Evolutionary conservation across 2,797 vertebrate species (phyloP), one percentile per base, ranked within the genome.

Genomic region (Rhinogobio ventralis): DNA sequence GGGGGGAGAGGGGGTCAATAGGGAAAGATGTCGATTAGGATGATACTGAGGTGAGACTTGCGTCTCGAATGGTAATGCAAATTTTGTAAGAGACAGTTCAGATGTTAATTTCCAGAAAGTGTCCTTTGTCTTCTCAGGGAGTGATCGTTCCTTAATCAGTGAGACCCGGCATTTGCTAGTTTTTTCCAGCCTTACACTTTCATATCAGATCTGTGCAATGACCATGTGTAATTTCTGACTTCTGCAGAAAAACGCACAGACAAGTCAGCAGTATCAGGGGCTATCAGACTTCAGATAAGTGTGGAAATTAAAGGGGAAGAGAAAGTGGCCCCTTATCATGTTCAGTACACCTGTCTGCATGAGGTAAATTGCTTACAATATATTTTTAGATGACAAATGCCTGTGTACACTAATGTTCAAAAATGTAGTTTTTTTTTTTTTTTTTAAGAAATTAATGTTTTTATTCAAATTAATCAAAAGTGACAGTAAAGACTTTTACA

Each of bases 221-320:
- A 4, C 30, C 57, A 75, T 67, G 45, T 75, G 45, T 25, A 19
- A 67, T 73, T 55, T 51, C 10, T 45, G 19, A 66, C 23, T 55
- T 81, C 57, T 51, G 57, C 91, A 99, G 98, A 99, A 87, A 99
- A 99, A 90, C 94, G 98, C 87, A 99, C 98, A 5, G 98, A 99
- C 91, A 98, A 97, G 89, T 99, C 98, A 2, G 98, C 97, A 0
- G 98, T 99, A 75, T 99, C 98, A 0, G 98, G 98, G 2, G 98
- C 98, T 76, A 97, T 99, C 72, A 96, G 98, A 84, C 93, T 99
- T 28, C 97, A 97, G 85, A 99, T 99, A 93, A 99, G 91, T 0
- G 97, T 99, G 92, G 98, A 98, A 93, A 99, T 99, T 57, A 99
- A 98, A 90, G 98, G 98, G 20, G 98, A 99, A 90, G 98, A 99